Evolutionary conservation across 2,113 vertebrate genomes (phyloP).

Genomic region (Stomatorhinus ivindoensis): DNA sequence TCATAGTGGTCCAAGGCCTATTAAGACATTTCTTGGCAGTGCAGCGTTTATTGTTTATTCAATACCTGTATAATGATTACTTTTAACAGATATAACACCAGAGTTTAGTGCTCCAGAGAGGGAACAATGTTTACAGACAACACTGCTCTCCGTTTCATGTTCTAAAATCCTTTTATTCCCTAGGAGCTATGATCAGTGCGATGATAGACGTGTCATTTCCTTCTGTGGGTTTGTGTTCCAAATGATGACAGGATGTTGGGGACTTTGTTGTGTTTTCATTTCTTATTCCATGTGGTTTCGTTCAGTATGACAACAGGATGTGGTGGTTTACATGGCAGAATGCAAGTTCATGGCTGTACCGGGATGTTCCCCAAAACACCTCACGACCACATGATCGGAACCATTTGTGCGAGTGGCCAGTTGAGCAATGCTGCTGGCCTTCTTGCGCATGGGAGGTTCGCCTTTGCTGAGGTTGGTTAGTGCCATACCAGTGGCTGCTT

Average conservation of each 20-base stretch:
- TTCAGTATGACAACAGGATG: neutral
- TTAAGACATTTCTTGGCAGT: neutral
- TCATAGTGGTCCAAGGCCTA: neutral
- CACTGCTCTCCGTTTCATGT: neutral
- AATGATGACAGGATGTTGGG: neutral
- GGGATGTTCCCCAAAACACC: neutral
- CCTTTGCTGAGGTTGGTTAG: neutral
- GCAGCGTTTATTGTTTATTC: neutral
- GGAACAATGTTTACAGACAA: neutral
- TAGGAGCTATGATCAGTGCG: neutral
- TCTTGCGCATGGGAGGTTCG: neutral
- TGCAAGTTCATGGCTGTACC: neutral
- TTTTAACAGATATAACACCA: neutral
- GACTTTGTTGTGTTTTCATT: neutral
- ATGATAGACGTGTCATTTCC: neutral
- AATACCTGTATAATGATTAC: neutral
- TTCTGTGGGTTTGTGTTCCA: neutral
- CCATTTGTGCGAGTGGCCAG: neutral
- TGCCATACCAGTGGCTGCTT: neutral
- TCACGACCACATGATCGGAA: neutral
- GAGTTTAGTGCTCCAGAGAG: neutral
- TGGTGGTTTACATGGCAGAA: neutral
- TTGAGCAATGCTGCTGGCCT: neutral
- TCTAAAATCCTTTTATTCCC: neutral
- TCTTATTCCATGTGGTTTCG: neutral